These are phyloP conservation scores for Cephalotes varians DNA, from an alignment of 2,888 invertebrate species.

Conservation along the genomic window DNA sequence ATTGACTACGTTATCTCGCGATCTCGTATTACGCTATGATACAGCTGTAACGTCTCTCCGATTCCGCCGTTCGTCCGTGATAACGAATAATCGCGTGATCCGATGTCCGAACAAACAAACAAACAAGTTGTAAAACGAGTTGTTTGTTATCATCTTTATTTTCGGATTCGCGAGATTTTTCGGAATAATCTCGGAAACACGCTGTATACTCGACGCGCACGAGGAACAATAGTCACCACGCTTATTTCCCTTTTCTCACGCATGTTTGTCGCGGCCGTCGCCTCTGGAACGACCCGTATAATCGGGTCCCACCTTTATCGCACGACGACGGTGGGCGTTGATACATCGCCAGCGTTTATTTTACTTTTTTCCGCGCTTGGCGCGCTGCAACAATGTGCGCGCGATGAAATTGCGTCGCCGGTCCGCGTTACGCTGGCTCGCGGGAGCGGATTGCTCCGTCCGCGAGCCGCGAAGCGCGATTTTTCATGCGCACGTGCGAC, in stretches of 20 bases:
- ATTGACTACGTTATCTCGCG: conserved; percentile 27
- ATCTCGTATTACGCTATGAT: conserved; percentile 2
- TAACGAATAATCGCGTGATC: conserved; percentile 24
- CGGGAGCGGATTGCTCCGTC: conserved; percentile 17
- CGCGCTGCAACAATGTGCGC: conserved; percentile 9
- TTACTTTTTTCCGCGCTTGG: conserved; percentile 42
- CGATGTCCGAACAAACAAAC: not conserved
- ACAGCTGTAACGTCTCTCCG: not conserved
- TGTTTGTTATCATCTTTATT: not conserved
- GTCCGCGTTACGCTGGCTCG: not conserved
- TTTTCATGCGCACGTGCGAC: conserved; percentile 52
- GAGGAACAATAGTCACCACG: not conserved
- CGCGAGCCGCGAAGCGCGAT: conserved; percentile 32
- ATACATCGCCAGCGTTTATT: conserved; percentile 44
- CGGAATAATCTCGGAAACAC: not conserved
- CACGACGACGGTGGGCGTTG: conserved; percentile 40
- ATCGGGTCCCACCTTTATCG: conserved; percentile 40
- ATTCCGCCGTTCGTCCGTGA: not conserved
- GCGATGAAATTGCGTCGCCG: conserved; percentile 14
- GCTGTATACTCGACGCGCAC: not conserved
- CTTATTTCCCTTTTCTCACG: not conserved
- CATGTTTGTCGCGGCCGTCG: not conserved
- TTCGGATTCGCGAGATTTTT: not conserved
- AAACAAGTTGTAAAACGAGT: too few species aligned
- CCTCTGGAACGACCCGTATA: conserved; percentile 12